Percentiles rank a stretch among this genome's conserved stretches.
Conservation (phyloP, 2,113 vertebrate species). For the Toxotes jaculatrix region DNA sequence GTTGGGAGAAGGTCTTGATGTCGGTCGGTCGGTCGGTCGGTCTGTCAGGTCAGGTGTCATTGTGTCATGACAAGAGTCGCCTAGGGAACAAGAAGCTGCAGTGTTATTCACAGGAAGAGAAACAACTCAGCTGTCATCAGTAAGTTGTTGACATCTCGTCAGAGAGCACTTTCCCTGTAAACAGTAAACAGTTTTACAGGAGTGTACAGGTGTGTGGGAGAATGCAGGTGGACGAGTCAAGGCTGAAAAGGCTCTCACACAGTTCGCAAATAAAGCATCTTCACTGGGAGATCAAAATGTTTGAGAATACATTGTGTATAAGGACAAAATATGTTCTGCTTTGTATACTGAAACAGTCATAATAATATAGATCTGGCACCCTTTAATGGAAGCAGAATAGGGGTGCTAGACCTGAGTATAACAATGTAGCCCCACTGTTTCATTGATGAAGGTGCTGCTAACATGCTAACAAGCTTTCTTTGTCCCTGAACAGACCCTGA, state of each 20-base stretch:
- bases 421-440: no score
- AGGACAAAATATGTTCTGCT: background rate
- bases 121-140: slow-evolving; percentile 30
- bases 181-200: background rate
- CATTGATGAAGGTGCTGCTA: background rate
- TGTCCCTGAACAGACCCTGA: background rate
- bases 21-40: slow-evolving; percentile 64
- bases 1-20: slow-evolving; percentile 72
- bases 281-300: background rate
- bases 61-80: slow-evolving; percentile 81
- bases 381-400: background rate
- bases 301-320: background rate
- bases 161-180: no score
- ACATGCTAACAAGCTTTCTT: background rate
- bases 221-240: background rate
- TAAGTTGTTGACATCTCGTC: slow-evolving; percentile 9
- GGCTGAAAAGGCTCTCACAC: background rate
- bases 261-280: background rate
- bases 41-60: slow-evolving; percentile 77
- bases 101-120: slow-evolving; percentile 68
- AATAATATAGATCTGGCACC: background rate
- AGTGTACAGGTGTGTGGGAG: background rate
- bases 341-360: background rate
- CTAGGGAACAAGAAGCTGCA: slow-evolving; percentile 82
- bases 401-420: accelerated